Percentiles rank a stretch among this genome's conserved stretches.
Evolutionary conservation across 2,113 vertebrate species (phyloP).

Genomic region (Butastur rufipennis): DNA sequence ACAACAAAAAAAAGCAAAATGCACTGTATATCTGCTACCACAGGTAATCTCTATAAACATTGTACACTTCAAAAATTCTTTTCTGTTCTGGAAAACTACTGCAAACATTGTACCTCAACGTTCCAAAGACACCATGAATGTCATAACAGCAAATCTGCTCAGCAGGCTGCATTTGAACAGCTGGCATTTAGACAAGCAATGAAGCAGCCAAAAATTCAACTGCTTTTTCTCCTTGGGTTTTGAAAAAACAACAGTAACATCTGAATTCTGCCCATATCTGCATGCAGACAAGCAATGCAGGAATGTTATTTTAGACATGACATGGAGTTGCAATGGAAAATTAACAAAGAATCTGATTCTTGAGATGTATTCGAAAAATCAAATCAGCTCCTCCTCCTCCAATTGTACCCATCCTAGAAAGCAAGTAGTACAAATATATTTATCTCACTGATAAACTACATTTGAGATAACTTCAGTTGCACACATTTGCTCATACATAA

Average conservation of each 20-base stretch:
- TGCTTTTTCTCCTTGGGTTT: background rate
- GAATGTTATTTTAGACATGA: background rate
- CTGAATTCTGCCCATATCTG: background rate
- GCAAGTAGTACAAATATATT: background rate
- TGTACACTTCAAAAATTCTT: background rate
- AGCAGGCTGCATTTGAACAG: background rate
- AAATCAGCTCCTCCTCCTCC: background rate
- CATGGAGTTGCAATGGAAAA: background rate
- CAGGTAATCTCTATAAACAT: background rate
- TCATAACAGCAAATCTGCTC: background rate
- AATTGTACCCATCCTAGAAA: accelerated
- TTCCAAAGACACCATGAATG: background rate
- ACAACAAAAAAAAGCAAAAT: background rate
- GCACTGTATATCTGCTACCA: background rate
- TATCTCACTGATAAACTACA: background rate
- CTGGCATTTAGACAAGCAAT: background rate
- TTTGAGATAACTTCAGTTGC: background rate
- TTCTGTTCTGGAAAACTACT: background rate
- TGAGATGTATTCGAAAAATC: background rate
- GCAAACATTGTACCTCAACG: background rate
- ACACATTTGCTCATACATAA: background rate
- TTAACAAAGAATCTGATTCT: background rate
- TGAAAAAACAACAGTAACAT: background rate
- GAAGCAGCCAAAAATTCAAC: background rate
- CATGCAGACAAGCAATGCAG: background rate